A percentile compares a stretch with the other conserved stretches of the same genome.
phyloP scores from a whole-genome alignment of 2,113 vertebrate genomes.

The Pandion haliaetus region DNA sequence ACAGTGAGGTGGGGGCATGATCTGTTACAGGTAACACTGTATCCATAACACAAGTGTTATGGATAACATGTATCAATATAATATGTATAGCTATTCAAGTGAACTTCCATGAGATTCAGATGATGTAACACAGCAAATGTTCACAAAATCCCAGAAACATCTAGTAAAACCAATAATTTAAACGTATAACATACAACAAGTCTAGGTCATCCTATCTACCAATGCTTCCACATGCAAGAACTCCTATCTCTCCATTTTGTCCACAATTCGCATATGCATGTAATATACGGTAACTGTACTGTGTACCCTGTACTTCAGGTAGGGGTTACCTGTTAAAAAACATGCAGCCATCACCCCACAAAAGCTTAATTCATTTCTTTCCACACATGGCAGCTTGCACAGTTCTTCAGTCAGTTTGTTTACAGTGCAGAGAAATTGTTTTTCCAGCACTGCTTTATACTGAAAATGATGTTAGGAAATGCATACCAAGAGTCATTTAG shows the following conservation, averaged over 20 bases:
- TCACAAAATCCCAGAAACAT: neutral
- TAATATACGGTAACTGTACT: neutral
- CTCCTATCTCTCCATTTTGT: neutral
- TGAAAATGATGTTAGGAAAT: neutral
- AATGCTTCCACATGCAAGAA: neutral
- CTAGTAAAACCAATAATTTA: neutral
- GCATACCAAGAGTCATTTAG: neutral
- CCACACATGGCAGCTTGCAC: neutral
- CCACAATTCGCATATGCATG: neutral
- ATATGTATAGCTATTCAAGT: neutral
- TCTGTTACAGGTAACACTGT: neutral
- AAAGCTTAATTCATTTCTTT: neutral
- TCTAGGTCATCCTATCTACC: neutral
- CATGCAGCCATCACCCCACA: neutral
- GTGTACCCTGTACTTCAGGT: accelerated
- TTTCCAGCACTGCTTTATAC: neutral
- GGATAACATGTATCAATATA: neutral
- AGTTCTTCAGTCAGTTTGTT: neutral
- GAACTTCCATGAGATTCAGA: neutral
- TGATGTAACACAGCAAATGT: neutral
- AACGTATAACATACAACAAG: neutral
- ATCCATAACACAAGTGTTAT: neutral
- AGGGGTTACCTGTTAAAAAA: neutral
- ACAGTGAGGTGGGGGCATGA: neutral
- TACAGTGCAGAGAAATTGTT: neutral